Percentiles rank a stretch among this genome's conserved stretches.
These are phyloP conservation scores for Hypotaenidia philippensis DNA, from an alignment of 2,797 vertebrate genomes.

Conservation along the genomic window DNA sequence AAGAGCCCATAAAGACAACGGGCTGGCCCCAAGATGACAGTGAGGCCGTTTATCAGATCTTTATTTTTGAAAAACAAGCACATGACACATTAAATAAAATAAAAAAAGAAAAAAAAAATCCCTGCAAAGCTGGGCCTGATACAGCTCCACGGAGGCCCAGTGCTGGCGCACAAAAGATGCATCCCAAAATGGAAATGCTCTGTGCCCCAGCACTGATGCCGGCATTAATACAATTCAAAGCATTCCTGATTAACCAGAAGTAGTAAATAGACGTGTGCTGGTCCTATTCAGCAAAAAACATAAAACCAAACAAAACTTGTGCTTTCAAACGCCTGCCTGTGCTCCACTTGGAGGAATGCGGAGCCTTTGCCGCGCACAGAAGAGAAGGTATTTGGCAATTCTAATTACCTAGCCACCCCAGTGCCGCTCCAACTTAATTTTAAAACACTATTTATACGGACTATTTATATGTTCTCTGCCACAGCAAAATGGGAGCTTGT, in stretches of 20 bases:
- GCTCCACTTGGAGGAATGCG: constrained; percentile 64
- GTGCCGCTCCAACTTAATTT: constrained; percentile 54
- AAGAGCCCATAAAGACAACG: accelerated
- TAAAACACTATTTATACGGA: constrained; percentile 65
- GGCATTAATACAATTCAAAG: constrained; percentile 60
- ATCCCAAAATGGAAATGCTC: constrained; percentile 72
- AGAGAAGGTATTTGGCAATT: constrained; percentile 73
- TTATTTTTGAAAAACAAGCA: background rate
- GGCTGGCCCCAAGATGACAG: background rate
- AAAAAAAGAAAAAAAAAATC: background rate
- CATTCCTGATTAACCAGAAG: constrained; percentile 71
- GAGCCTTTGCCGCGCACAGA: constrained; percentile 43
- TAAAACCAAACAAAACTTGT: constrained; percentile 69
- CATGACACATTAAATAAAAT: background rate
- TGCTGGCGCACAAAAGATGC: constrained; percentile 33
- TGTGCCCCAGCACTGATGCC: background rate
- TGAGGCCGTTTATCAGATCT: background rate
- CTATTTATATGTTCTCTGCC: constrained; percentile 70
- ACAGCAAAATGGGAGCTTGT: constrained; percentile 57
- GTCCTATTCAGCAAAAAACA: constrained; percentile 68
- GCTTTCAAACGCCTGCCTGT: constrained; percentile 64
- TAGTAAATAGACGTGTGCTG: constrained; percentile 75
- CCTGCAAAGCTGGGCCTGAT: constrained; percentile 11
- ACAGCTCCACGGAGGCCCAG: constrained; percentile 23
- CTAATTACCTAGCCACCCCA: constrained; percentile 70